Percentiles rank a stretch among this genome's conserved stretches.
Evolutionary conservation across 2,888 invertebrate genomes (phyloP).

Genomic region (Gortyna flavago): DNA sequence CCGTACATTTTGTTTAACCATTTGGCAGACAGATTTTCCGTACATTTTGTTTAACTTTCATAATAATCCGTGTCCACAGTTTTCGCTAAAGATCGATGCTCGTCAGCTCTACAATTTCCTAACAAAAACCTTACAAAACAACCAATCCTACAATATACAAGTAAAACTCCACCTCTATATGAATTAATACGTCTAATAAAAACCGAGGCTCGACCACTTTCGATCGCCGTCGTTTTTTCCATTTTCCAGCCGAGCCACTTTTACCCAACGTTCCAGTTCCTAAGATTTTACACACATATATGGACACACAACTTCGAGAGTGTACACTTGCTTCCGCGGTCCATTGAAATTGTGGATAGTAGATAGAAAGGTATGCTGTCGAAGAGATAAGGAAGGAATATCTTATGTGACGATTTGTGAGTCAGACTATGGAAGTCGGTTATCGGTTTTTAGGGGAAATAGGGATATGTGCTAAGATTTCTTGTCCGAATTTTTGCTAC

Average conservation of each 20-base stretch:
- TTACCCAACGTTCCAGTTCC: constrained; percentile 63
- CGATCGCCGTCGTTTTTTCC: constrained; percentile 65
- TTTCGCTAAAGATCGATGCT: constrained; percentile 4
- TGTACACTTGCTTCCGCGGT: constrained; percentile 41
- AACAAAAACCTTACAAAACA: constrained; percentile 8
- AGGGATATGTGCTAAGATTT: neutral
- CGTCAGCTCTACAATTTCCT: neutral
- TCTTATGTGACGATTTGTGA: neutral
- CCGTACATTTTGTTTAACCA: too few relatives aligned
- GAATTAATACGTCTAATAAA: constrained; percentile 49
- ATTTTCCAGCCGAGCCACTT: constrained; percentile 69
- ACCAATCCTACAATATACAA: constrained; percentile 18
- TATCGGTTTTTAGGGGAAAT: neutral
- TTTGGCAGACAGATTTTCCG: too few relatives aligned
- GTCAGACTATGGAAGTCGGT: neutral
- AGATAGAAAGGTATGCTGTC: constrained; percentile 22
- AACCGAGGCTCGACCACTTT: constrained; percentile 67
- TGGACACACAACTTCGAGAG: constrained; percentile 52
- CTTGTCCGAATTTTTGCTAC: neutral
- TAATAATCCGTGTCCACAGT: neutral
- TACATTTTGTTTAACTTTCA: neutral
- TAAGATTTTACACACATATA: constrained; percentile 64
- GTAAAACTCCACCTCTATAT: constrained; percentile 24
- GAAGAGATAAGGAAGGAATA: constrained; percentile 39
- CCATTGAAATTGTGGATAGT: constrained; percentile 30